These are phyloP conservation scores for Hippasteria phrygiana DNA, from an alignment of 53 echinoderm and acorn worm species.

Conservation along the genomic window DNA sequence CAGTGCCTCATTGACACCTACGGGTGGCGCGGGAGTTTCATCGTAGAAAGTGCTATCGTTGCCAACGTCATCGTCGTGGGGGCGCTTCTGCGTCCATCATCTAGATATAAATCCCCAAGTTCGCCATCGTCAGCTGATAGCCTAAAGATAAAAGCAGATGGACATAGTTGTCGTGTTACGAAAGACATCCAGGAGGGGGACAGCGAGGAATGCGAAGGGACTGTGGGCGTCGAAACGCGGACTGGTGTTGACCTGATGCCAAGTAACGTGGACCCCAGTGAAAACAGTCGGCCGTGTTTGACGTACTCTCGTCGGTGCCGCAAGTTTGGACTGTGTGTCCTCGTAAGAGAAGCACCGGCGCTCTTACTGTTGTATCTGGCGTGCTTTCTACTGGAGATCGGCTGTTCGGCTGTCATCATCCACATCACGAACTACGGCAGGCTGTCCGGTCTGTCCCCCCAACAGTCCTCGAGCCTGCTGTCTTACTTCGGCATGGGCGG, in stretches of 20 bases:
- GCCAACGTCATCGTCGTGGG: constrained; percentile 33
- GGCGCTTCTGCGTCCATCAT: constrained; percentile 25
- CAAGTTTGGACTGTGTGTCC: background rate
- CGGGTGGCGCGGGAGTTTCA: constrained; percentile 50
- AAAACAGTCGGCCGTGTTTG: too few relatives aligned
- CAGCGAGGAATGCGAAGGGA: background rate
- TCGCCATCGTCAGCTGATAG: background rate
- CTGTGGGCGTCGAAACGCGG: too few relatives aligned
- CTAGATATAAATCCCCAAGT: constrained; percentile 4
- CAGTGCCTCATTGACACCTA: constrained; percentile 39
- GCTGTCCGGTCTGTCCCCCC: background rate
- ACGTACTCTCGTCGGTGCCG: background rate
- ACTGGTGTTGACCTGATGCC: too few relatives aligned
- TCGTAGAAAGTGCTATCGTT: constrained; percentile 42
- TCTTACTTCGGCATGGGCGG: constrained; percentile 48
- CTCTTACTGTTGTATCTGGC: constrained; percentile 24
- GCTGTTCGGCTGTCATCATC: constrained; percentile 16
- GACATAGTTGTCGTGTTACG: background rate
- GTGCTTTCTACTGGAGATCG: constrained; percentile 22
- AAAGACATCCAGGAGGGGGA: background rate
- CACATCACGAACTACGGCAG: constrained; percentile 29
- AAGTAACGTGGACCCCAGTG: too few relatives aligned
- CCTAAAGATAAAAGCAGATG: background rate
- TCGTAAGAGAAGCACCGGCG: background rate
- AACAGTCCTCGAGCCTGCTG: constrained; percentile 11